Base-by-base conservation (phyloP, 1,140 invertebrate genomes). In the Polypedilum vanderplanki region DNA sequence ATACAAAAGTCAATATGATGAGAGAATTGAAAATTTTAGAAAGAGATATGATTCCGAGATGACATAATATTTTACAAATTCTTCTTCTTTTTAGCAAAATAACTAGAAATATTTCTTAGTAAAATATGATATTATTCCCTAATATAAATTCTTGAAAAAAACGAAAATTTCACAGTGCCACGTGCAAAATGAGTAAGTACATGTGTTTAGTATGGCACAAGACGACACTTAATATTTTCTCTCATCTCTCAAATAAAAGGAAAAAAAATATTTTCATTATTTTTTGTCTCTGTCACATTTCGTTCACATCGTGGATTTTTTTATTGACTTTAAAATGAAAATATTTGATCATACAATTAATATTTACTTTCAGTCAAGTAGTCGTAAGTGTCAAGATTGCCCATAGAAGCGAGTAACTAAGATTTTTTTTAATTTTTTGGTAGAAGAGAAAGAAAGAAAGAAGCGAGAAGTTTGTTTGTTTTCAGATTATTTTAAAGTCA, bases 361-460 rank as follows among this genome's bases (percentile, higher is more conserved):
- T 70, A 22, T 70, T 70, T 70, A 70, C 18, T 70, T 70, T 70
- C 65, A 70, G n/a, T 22, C 20, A 20, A 70, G 65, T 70, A 70
- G 65, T 70, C 46, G n/a, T 70, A 70, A 70, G 65, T 70, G 65
- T 70, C 18, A 70, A 67, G 64, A 67, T 67, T 67, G 64, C 18
- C 64, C 7, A 67, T n/a, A n/a, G n/a, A n/a, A 33, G 24, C 24
- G 24, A 33, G 24, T 33, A 1, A 33, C 24, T 5, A 33, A 33
- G 24, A 33, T 33, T 33, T n/a, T n/a, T n/a, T n/a, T n/a, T n/a
- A n/a, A n/a, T n/a, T n/a, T n/a, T n/a, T 33, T 33, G 24, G 1
- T 33, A 33, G 24, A 33, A 33, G 24, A 5, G 24, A 33, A 33
- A 3, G 24, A 33, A 33, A 33, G 24, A 33, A 5, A 33, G 24